Evolutionary conservation across 2,888 invertebrate genomes (phyloP), one percentile per base, ranked within the genome.

Genomic region (Diadromus collaris): DNA sequence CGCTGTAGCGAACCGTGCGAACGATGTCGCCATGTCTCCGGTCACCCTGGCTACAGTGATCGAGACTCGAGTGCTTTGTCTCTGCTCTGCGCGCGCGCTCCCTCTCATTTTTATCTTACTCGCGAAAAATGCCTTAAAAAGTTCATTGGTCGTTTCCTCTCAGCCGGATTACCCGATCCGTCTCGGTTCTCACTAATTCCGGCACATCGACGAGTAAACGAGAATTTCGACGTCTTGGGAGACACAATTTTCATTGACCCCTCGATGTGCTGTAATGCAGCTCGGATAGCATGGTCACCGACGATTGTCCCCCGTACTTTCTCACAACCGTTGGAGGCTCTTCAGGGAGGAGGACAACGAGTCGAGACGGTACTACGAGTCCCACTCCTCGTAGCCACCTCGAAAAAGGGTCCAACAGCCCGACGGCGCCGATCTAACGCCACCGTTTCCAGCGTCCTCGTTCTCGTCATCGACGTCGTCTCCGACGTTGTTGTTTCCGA

Each of bases 391-490:
- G 81, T 86, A 86, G 81, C 83, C 85, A 81, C 86, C 84, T 44
- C 86, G 85, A 78, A 89, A 88, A 69, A 88, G 80, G 68, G 83
- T 86, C 89, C 89, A 88, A 86, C 88, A 88, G 83, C 88, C 88
- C 85, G 88, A 84, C 70, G 83, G 83, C 63, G 82, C 74, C 65
- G 83, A 65, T 63, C 81, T 83, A 61, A 81, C 81, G 78, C 75
- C 80, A 71, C 75, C 72, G 21, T 76, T 48, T 61, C 63, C 54
- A 29, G 54, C 67, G 34, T 69, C 69, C 21, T 60, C 76, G 54
- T 69, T 80, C 10, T 67, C 68, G 41, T 68, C 61, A 9, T 48
- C 70, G 54, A 68, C 75, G 27, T 80, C 73, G 51, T 64, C 61
- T 7, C 56, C 72, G 27, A 75, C 41, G 44, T 70, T 61, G 65